A percentile compares a stretch with the other conserved stretches of the same genome.
Conservation (phyloP, 2,113 vertebrate genomes). For the Labrus mixtus region DNA sequence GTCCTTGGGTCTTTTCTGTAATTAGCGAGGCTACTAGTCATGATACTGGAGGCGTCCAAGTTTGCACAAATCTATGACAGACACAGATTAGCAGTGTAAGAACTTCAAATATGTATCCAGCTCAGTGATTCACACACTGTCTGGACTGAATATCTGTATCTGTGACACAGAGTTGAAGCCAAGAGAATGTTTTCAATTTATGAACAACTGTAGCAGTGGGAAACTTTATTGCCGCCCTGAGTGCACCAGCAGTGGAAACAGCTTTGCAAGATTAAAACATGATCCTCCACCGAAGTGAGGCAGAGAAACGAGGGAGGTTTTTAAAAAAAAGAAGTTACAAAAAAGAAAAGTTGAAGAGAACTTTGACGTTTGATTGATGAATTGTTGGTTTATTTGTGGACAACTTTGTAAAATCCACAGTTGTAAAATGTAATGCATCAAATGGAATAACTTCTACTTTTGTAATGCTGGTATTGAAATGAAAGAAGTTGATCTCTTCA, state of each 20-base stretch:
- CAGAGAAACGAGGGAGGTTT: conserved; percentile 15
- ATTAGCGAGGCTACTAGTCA: conserved; percentile 84
- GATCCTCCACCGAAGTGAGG: conserved; percentile 3
- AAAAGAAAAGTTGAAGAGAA: neutral
- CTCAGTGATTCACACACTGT: neutral
- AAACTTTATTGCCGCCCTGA: conserved; percentile 52
- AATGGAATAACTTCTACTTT: neutral
- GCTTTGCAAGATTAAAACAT: conserved; percentile 45
- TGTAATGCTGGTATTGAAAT: too few relatives aligned
- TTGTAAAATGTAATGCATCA: neutral
- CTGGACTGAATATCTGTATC: neutral
- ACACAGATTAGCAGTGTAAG: conserved; percentile 14
- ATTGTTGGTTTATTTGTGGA: too few relatives aligned
- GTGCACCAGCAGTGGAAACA: conserved; percentile 44
- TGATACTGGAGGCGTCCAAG: conserved; percentile 92
- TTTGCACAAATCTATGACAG: conserved; percentile 92
- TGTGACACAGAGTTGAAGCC: neutral
- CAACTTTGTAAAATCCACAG: too few relatives aligned
- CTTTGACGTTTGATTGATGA: neutral
- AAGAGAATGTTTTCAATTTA: conserved; percentile 34
- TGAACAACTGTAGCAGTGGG: conserved; percentile 7
- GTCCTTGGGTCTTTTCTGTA: conserved; percentile 88
- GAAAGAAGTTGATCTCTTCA: neutral
- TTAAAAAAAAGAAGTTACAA: neutral
- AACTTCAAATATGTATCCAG: neutral